Base-by-base conservation (phyloP, 2,113 vertebrate species). In the Sinocyclocheilus anophthalmus region DNA sequence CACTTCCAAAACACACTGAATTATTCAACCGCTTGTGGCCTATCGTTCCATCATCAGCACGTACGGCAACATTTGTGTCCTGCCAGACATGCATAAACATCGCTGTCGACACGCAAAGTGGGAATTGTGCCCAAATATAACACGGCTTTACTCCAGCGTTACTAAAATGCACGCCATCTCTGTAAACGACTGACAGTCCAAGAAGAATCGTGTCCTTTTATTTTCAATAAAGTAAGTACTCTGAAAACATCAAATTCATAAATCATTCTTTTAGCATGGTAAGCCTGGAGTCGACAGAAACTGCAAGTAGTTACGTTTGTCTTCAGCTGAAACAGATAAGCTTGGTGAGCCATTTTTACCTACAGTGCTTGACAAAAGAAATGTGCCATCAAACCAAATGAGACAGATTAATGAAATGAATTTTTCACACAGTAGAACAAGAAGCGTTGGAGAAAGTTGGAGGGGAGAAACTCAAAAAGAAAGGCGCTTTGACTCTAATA, bases 21-120 rank as follows among this genome's bases (percentile, higher is more conserved):
- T 86, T 76, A 86, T 86, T 86, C 69, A 83, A 45, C 30, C 5
- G 57, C 69, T 70, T 37, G 55, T 81, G 78, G 55, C 18, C 55
- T 75, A 37, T 70, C 65, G 3, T 26, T 37, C 45, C 63, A 53
- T 69, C 61, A 73, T 59, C 67, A 72, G 67, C 69, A 33, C 0
- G 6, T 83, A 30, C 3, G 11, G 18, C 9, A 55, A 39, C 81
- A 72, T 73, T 73, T 73, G 67, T 73, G 30, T 73, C 67, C 45
- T 57, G 48, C 11, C 11, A 83, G 22, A 83, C 65, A 10, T 37
- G 18, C 48, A n/a, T 57, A 53, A n/a, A 30, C 30, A 30, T 72
- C 10, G 1, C 80, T 33, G 16, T 69, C 16, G 1, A 83, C 45
- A 72, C 5, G 30, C 81, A 24, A 24, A 39, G 12, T 39, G 50